These are phyloP conservation scores for Sialia sialis DNA, from an alignment of 2,113 vertebrate genomes.

Conservation along the genomic window DNA sequence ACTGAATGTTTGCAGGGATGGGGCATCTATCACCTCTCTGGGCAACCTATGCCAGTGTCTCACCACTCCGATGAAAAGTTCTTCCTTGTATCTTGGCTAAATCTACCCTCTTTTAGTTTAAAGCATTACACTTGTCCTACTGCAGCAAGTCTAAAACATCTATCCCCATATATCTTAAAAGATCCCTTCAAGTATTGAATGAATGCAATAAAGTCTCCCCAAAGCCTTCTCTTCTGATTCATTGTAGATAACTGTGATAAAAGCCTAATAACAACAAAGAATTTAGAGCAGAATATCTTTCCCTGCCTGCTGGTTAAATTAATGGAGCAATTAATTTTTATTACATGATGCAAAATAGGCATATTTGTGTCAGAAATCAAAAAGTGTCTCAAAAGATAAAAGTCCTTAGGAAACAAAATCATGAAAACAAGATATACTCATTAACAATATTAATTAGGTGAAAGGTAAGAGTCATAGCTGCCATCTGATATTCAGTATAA, in stretches of 20 bases:
- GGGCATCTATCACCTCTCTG: background rate
- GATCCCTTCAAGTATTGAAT: background rate
- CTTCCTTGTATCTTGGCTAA: background rate
- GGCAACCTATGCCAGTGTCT: background rate
- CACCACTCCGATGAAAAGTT: background rate
- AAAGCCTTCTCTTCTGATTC: background rate
- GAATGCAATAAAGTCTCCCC: background rate
- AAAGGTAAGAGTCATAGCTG: background rate
- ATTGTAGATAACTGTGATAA: background rate
- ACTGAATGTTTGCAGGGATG: background rate
- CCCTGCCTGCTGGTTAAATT: background rate
- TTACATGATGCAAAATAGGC: background rate
- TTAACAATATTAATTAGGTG: background rate
- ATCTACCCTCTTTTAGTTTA: background rate
- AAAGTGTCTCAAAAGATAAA: background rate
- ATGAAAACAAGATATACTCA: background rate
- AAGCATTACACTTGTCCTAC: background rate
- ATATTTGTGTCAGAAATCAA: background rate
- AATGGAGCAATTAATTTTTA: background rate
- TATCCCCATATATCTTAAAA: background rate
- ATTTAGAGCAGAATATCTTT: background rate
- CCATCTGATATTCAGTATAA: background rate
- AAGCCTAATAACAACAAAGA: background rate
- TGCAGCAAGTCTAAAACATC: background rate
- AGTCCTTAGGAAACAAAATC: background rate